Conservation (phyloP, 2,797 vertebrate species). For the Fistularia commersonii region DNA sequence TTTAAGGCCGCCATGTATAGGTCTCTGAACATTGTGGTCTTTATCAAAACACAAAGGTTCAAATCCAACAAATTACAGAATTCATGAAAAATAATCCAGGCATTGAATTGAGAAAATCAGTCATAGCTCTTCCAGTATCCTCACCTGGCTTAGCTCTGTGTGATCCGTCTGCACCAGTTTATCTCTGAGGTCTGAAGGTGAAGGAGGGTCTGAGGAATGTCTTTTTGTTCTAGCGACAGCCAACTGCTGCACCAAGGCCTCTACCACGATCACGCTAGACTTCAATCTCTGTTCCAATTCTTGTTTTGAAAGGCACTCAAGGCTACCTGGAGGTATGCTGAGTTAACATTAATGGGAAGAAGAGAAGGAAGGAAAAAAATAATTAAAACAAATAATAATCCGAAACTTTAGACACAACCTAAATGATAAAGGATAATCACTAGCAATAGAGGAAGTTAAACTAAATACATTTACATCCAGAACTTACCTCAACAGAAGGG, state of each 20-base stretch:
- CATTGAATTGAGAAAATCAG: background rate
- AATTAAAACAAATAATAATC: background rate
- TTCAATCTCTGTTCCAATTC: constrained; percentile 85
- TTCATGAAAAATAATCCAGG: background rate
- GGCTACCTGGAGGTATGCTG: constrained; percentile 77
- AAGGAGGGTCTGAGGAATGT: constrained; percentile 14
- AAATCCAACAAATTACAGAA: background rate
- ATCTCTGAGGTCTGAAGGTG: constrained; percentile 77
- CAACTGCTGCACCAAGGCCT: constrained; percentile 83
- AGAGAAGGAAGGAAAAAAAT: constrained; percentile 2
- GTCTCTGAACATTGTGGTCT: constrained; percentile 74
- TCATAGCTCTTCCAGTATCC: no score
- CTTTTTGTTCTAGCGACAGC: constrained; percentile 56
- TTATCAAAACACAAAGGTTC: constrained; percentile 4
- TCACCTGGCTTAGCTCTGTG: constrained; percentile 76
- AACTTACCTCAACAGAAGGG: constrained; percentile 77
- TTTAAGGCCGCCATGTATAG: constrained; percentile 68
- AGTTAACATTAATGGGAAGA: constrained; percentile 30
- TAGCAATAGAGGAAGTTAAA: no score
- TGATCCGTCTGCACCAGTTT: constrained; percentile 82
- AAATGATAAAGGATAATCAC: no score
- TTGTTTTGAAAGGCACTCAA: constrained; percentile 71
- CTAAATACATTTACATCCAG: background rate
- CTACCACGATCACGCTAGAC: constrained; percentile 84
- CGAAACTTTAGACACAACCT: no score